Base-by-base conservation (phyloP, 2,113 vertebrate species). In the Jaculus jaculus region DNA sequence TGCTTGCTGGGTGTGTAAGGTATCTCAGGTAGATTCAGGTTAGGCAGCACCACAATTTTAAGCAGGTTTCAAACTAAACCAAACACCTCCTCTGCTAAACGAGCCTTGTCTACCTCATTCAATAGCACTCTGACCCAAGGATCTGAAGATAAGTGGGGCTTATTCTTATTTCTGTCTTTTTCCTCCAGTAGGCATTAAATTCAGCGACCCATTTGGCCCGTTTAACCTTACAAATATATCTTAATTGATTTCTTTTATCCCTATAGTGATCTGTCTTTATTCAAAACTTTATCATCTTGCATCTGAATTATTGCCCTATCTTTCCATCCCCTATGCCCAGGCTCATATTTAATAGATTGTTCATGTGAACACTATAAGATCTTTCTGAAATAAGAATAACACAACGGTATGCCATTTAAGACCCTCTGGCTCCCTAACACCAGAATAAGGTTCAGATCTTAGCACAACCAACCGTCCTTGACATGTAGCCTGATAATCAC, bases 171-270 rank as follows among this genome's bases (percentile, higher is more conserved):
- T 86, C 85, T 84, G 21, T 37, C 54, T 32, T 89, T 63, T 87
- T 66, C 21, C 81, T 90, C 63, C 42, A 21, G 65, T 54, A 26
- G 34, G 11, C 28, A 37, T 77, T 89, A 63, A 84, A 60, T 82
- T 82, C 78, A 51, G 11, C 51, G 39, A n/a, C 58, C 78, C 74
- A 42, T 90, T 81, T 82, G 54, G 20, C 63, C 77, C 68, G 12
- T 17, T 84, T 79, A 84, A 68, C 74, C 47, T 93, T 69, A 47
- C 9, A 63, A 60, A 47, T 74, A 71, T 23, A 87, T 79, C 83
- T 95, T 71, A 82, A 95, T 94, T 90, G 82, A 84, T 79, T 94
- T 58, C 86, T 68, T 51, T 92, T 84, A 34, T 94, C 61, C 32
- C 34, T 88, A 74, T 84, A 75, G 79, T 68, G 47, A 39, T 82